Conservation (phyloP, 37 sponge, comb jelly and placozoan genomes). For the Chondrosia reniformis region DNA sequence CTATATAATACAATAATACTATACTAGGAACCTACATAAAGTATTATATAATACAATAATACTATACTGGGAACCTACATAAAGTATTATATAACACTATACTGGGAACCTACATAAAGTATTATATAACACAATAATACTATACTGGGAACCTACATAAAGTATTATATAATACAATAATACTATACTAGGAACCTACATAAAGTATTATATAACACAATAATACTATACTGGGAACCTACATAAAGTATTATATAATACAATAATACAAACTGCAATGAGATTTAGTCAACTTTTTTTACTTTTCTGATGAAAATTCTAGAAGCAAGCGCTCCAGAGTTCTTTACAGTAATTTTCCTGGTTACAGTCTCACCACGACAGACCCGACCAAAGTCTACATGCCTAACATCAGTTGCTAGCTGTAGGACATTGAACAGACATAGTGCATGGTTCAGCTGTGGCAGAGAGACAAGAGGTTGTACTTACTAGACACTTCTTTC, state of each 20-base stretch:
- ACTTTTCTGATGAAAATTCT: constrained; percentile 37
- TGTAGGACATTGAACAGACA: neutral
- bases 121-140: no score
- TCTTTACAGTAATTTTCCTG: constrained; percentile 41
- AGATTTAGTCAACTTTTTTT: no score
- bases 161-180: no score
- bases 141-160: no score
- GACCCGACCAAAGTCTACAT: constrained; percentile 74
- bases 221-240: no score
- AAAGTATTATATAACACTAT: no score
- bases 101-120: no score
- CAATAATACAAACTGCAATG: no score
- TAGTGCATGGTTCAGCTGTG: neutral
- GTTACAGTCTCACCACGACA: constrained; percentile 77
- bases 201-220: neutral
- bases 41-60: no score
- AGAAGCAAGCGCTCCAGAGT: constrained; percentile 81
- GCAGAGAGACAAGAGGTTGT: neutral
- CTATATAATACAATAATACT: no score
- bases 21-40: no score
- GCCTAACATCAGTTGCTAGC: constrained; percentile 1
- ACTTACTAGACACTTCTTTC: constrained; percentile 62
- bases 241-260: neutral
- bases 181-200: neutral
- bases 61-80: no score